Evolutionary conservation across 1,140 invertebrate genomes (phyloP).

Genomic region (Trachymyrmex septentrionalis): DNA sequence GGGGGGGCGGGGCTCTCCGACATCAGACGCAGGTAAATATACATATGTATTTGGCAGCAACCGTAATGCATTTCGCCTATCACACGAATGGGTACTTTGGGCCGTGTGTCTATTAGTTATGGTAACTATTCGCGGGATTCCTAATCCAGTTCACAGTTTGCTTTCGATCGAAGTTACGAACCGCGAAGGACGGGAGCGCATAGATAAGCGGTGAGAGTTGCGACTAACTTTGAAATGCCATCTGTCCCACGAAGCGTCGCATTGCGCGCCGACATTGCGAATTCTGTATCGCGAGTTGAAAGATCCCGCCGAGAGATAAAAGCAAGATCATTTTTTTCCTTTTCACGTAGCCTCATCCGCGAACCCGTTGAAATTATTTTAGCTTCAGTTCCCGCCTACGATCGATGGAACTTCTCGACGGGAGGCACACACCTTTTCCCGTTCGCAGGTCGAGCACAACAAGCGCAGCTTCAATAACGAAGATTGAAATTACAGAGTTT

Average conservation of each 20-base stretch:
- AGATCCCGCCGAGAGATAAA: constrained; percentile 16
- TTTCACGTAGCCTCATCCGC: background rate
- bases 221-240: constrained; percentile 75
- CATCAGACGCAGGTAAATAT: background rate
- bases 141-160: constrained; percentile 82
- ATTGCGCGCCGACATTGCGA: background rate
- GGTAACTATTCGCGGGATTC: constrained; percentile 80
- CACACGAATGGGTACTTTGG: constrained; percentile 67
- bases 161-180: constrained; percentile 73
- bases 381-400: background rate
- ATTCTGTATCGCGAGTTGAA: background rate
- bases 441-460: constrained; percentile 7
- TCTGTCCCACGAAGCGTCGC: constrained; percentile 67
- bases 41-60: background rate
- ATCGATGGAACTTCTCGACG: background rate
- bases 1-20: background rate
- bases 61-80: constrained; percentile 36
- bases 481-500: constrained; percentile 37
- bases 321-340: constrained; percentile 9
- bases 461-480: background rate
- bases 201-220: constrained; percentile 72
- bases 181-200: constrained; percentile 56
- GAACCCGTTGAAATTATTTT: constrained; percentile 1
- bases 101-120: constrained; percentile 79
- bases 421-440: background rate